phyloP scores from a whole-genome alignment of 92 coral and sea anemone genomes.

The Umimayanthus kanabou region DNA sequence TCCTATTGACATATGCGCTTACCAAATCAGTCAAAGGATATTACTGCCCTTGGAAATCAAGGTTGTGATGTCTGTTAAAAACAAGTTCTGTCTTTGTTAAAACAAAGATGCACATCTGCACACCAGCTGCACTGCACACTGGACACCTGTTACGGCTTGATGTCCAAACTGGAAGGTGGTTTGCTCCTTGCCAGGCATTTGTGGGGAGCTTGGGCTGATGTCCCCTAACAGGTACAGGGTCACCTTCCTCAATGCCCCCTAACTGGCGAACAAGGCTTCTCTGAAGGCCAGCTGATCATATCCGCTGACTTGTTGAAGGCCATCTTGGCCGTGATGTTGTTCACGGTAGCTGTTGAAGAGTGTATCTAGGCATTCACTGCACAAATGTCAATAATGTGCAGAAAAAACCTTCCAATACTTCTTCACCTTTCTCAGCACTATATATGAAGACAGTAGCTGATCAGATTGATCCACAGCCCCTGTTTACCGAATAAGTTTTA shows the following conservation, averaged over 20 bases:
- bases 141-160: constrained; percentile 16
- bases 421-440: constrained; percentile 32
- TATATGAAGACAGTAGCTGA: constrained; percentile 40
- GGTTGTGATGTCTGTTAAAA: constrained; percentile 29
- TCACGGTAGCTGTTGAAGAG: constrained; percentile 12
- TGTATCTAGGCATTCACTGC: constrained; percentile 40
- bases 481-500: constrained; percentile 21
- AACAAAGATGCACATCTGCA: constrained; percentile 34
- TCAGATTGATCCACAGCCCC: constrained; percentile 48
- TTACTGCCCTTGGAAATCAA: constrained; percentile 36
- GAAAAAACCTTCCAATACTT: constrained; percentile 52
- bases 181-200: constrained; percentile 29
- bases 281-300: constrained; percentile 4
- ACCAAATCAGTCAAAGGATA: background rate
- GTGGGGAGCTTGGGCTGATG: constrained; percentile 3
- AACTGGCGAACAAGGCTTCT: constrained; percentile 20
- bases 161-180: constrained; percentile 37
- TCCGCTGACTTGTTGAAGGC: background rate
- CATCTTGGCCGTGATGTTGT: constrained; percentile 20
- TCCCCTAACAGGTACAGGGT: constrained; percentile 10
- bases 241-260: background rate
- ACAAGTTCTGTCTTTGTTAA: constrained; percentile 38
- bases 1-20: too few species aligned
- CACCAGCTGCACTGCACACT: constrained; percentile 27
- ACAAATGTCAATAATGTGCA: constrained; percentile 49